phyloP scores from a whole-genome alignment of 2,888 invertebrate genomes.

The Drosophila borborema region DNA sequence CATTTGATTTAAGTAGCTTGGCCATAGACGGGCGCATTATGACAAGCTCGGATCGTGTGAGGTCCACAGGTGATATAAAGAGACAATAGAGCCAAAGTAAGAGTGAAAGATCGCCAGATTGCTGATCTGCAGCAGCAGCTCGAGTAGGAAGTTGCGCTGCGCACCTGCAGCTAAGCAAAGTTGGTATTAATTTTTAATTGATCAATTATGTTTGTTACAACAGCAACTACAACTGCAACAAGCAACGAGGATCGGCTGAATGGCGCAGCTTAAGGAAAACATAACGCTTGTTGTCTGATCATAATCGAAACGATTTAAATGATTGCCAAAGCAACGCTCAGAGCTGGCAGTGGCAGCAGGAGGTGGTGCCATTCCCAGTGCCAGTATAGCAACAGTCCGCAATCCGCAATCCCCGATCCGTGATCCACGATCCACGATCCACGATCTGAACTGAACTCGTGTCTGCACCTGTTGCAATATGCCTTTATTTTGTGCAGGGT shows the following conservation, averaged over 20 bases:
- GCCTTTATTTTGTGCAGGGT: constrained; percentile 22
- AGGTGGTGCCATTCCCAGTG: not conserved
- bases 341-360: constrained; percentile 24
- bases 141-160: constrained; percentile 55
- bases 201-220: constrained; percentile 68
- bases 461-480: constrained; percentile 63
- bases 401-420: constrained; percentile 24
- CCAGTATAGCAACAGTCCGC: not conserved
- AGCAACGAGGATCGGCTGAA: constrained; percentile 30
- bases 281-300: constrained; percentile 71
- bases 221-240: constrained; percentile 25
- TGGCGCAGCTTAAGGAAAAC: constrained; percentile 61
- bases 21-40: constrained; percentile 48
- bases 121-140: constrained; percentile 3
- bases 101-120: constrained; percentile 29
- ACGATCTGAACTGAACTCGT: constrained; percentile 37
- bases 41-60: constrained; percentile 57
- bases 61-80: constrained; percentile 35
- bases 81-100: constrained; percentile 21
- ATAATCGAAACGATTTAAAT: constrained; percentile 76
- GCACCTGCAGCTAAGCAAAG: constrained; percentile 68
- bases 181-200: constrained; percentile 78
- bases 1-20: constrained; percentile 73
- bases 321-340: constrained; percentile 60
- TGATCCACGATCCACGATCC: constrained; percentile 46